phyloP scores from a whole-genome alignment of 2,797 vertebrate genomes.

The Darevskia nairensis region DNA sequence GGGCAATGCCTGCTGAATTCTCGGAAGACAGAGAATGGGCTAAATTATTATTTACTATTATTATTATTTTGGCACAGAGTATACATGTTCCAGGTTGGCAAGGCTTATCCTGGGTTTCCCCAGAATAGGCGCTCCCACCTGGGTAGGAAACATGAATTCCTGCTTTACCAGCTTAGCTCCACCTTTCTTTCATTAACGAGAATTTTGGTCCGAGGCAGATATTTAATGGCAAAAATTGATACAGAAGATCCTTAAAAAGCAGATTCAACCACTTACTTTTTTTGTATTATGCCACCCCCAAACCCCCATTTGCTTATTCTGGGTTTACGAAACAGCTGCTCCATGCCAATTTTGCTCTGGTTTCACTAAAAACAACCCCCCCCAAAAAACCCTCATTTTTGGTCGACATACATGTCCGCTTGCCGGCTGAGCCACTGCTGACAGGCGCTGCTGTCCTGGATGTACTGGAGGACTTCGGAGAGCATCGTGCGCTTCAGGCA shows the following conservation, averaged over 20 bases:
- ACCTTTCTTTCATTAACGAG: background rate
- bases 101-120: background rate
- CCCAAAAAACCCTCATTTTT: background rate
- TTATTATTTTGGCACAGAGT: background rate
- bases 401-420: slow-evolving; percentile 89
- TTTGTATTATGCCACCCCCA: no score
- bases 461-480: slow-evolving; percentile 95
- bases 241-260: background rate
- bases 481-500: slow-evolving; percentile 94
- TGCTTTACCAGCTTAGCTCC: background rate
- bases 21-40: background rate
- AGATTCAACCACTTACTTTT: background rate
- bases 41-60: background rate
- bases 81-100: background rate
- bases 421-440: slow-evolving; percentile 99
- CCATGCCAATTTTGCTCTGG: background rate
- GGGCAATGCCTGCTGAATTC: background rate
- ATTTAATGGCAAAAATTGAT: background rate
- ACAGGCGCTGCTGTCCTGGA: slow-evolving; percentile 94
- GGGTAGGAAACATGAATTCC: background rate
- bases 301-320: background rate
- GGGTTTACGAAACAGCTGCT: no score
- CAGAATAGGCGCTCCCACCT: background rate
- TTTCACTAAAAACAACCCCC: background rate
- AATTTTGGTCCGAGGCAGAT: no score